Conservation (phyloP, 2,113 vertebrate genomes). For the Tympanuchus pallidicinctus region DNA sequence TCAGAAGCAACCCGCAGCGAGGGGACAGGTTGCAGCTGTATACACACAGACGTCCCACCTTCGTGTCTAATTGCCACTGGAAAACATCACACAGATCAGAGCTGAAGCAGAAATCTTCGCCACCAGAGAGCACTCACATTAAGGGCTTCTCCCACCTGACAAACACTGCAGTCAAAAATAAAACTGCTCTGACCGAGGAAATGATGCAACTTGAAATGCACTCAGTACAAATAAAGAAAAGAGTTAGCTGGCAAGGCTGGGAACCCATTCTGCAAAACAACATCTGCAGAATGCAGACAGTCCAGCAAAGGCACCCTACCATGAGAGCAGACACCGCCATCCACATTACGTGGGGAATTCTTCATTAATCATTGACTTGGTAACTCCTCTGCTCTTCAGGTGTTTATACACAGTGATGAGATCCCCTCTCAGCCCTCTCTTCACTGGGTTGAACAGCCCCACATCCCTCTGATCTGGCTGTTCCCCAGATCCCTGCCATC, state of each 20-base stretch:
- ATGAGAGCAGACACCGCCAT: not conserved
- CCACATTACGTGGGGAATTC: not conserved
- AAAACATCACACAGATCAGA: not conserved
- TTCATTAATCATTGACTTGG: not conserved
- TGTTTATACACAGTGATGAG: too few relatives aligned
- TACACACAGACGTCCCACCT: too few relatives aligned
- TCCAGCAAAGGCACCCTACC: not conserved
- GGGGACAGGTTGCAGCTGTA: not conserved
- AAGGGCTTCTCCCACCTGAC: conserved; percentile 59
- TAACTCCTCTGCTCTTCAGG: not conserved
- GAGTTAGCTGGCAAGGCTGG: conserved; percentile 44
- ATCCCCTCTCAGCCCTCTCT: not conserved
- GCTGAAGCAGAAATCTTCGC: conserved; percentile 1
- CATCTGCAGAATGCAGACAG: conserved; percentile 61
- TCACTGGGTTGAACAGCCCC: not conserved
- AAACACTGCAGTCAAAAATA: conserved; percentile 65
- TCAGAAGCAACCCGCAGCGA: not conserved
- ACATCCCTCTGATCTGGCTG: too few relatives aligned
- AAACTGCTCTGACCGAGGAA: conserved; percentile 72
- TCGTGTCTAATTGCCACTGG: not conserved
- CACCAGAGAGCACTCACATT: conserved; percentile 68
- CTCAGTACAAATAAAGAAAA: conserved; percentile 63
- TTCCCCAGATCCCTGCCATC: too few relatives aligned
- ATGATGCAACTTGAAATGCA: conserved; percentile 74
- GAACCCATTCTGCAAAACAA: conserved; percentile 64